Percentiles rank a stretch among this genome's conserved stretches.
Conservation (phyloP, 2,113 vertebrate species). For the Promerops cafer region DNA sequence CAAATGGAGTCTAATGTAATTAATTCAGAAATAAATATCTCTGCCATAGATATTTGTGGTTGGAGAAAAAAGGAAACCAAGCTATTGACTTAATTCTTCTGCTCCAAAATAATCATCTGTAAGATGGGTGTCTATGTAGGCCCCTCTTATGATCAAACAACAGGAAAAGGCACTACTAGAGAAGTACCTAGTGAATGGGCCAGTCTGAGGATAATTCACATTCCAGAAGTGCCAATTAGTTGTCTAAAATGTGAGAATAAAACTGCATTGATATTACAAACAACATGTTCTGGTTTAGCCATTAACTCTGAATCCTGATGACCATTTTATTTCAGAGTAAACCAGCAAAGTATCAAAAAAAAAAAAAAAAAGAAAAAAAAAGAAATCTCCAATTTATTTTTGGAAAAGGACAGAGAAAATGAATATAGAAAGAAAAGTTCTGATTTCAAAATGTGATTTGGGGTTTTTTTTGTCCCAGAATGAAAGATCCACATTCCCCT, state of each 20-base stretch:
- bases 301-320: not conserved
- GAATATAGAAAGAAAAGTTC: not conserved
- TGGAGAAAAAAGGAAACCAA: not conserved
- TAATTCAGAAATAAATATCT: not conserved
- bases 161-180: not conserved
- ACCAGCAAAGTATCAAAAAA: not conserved
- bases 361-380: not conserved
- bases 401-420: not conserved
- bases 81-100: not conserved
- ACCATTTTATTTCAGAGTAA: not conserved
- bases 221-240: not conserved
- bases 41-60: not conserved
- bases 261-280: not conserved
- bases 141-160: not conserved
- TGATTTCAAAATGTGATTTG: not conserved
- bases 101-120: not conserved
- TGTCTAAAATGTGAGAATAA: not conserved
- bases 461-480: not conserved
- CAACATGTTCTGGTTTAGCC: not conserved
- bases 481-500: not conserved
- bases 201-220: not conserved
- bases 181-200: not conserved
- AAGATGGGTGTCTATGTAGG: fast-evolving
- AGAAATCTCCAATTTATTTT: not conserved
- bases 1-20: not conserved